Base-by-base conservation (phyloP, 2,888 invertebrate species). In the Euzophera pinguis region DNA sequence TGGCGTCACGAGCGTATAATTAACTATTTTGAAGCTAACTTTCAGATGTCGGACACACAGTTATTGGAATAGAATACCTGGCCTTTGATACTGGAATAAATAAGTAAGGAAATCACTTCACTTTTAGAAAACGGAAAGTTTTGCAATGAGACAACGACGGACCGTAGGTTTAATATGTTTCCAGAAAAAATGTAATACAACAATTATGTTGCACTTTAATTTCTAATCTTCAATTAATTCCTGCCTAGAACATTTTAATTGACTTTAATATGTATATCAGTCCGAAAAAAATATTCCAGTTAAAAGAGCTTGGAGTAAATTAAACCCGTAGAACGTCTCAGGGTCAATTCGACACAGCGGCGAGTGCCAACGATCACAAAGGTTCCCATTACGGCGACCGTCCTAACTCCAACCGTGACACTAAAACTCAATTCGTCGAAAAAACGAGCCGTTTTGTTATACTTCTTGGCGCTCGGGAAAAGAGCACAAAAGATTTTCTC, bases 401-500 rank as follows among this genome's bases (percentile, higher is more conserved):
- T 37, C 81, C 77, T 78, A 79, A 71, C 71, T 76, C 72, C 70
- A 80, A 77, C 81, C 83, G 81, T 84, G 86, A 84, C 86, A 86
- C 84, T 83, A 80, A 88, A 84, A 86, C 76, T 85, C 79, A 84
- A 84, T 85, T 84, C 76, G 65, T 75, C 71, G 69, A 83, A 86
- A 85, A 84, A 81, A 82, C 43, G 75, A 7, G 73, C 78, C 76
- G 79, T 84, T 86, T 83, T 78, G 83, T 85, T 82, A 82, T 78
- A 81, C 84, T 86, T 84, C 82, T 85, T 78, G 76, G 81, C 78
- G 80, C 77, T 78, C 77, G 81, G 82, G 83, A 81, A 84, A 84
- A 84, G 81, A 78, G 81, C 81, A 87, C 85, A 86, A 87, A 85
- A 86, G 84, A 79, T 80, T 85, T 86, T 84, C 86, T 85, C 84